Base-by-base conservation (phyloP, 1,140 invertebrate genomes). In the Harpegnathos saltator region DNA sequence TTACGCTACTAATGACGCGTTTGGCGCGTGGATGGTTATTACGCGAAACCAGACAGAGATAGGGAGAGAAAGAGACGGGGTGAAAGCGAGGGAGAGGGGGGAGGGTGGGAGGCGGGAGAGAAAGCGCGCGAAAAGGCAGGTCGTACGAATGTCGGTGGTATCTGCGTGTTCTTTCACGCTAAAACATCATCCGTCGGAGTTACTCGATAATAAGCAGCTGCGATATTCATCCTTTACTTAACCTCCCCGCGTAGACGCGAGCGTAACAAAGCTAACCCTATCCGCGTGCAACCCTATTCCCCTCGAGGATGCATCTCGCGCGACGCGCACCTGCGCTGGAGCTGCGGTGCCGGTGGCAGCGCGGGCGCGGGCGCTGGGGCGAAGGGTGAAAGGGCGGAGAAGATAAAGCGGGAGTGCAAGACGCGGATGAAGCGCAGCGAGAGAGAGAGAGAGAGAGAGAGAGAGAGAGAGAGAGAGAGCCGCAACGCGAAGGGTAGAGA, bases 261-360 rank as follows among this genome's bases (percentile, higher is more conserved):
- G 73, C 52, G 68, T 71, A 88, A 85, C 86, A 88, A 88, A 88
- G 83, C 83, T 82, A 59, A 73, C 63, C 73, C 73, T 73, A 84
- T 82, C 85, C 85, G 59, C 63, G 85, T 63, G 75, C 83, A 80
- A 80, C 75, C 75, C 75, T 80, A 66, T 85, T 78, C 86, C 86
- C 77, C 87, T 77, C 83, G 83, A 88, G 87, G 63, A 80, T 89
- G 83, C 86, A 88, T 75, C 75, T 71, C 83, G 86, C 83, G 86
- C 78, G 86, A 83, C 83, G 86, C 71, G 78, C 87, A 89, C 87
- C 87, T 88, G 86, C 87, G 86, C 86, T 62, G 72, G 75, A 72
- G 73, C 83, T 88, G 75, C 75, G 85, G 71, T 73, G 81, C 77
- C 82, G 75, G 68, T 48, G 71, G 66, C 73, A 83, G 56, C 38